Evolutionary conservation across 1,140 invertebrate genomes (phyloP).

Genomic region (Chymomyza costata): DNA sequence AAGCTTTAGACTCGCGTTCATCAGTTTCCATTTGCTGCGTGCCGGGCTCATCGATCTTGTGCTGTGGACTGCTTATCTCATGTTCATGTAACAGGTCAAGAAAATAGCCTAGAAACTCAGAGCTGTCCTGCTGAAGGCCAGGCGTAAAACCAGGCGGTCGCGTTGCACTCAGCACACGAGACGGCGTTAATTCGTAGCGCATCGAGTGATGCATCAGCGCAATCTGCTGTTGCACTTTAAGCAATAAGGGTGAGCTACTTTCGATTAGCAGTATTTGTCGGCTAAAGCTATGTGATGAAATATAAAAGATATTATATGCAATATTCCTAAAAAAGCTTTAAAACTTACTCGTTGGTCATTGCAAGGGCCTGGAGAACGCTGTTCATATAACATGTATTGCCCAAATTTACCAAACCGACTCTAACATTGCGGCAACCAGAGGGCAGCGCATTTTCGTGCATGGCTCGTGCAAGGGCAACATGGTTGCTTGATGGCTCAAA

Average conservation of each 20-base stretch:
- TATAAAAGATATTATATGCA: too few relatives aligned
- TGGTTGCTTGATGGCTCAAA: conserved; percentile 51
- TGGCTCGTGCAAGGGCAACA: conserved; percentile 33
- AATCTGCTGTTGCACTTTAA: conserved; percentile 84
- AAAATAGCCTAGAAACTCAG: conserved; percentile 88
- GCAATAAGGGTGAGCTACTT: conserved; percentile 77
- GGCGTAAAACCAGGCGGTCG: conserved; percentile 85
- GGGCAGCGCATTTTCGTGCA: conserved; percentile 43
- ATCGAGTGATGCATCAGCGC: conserved; percentile 83
- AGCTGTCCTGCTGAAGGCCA: conserved; percentile 90
- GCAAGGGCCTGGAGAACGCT: conserved; percentile 88
- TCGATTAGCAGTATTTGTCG: conserved; percentile 78
- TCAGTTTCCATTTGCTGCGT: conserved; percentile 7
- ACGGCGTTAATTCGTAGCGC: conserved; percentile 81
- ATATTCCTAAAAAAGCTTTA: too few relatives aligned
- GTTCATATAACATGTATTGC: conserved; percentile 93
- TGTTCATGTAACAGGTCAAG: conserved; percentile 84
- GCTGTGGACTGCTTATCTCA: conserved; percentile 75
- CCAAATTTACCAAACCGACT: conserved; percentile 88
- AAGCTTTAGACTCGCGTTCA: conserved; percentile 3
- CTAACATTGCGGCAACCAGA: conserved; percentile 74
- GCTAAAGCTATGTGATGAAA: conserved; percentile 77
- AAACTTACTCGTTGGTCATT: conserved; percentile 86
- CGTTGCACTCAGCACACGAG: conserved; percentile 81
- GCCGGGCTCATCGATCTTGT: background rate